phyloP scores from a whole-genome alignment of 2,113 vertebrate species.

The Gila orcuttii region DNA sequence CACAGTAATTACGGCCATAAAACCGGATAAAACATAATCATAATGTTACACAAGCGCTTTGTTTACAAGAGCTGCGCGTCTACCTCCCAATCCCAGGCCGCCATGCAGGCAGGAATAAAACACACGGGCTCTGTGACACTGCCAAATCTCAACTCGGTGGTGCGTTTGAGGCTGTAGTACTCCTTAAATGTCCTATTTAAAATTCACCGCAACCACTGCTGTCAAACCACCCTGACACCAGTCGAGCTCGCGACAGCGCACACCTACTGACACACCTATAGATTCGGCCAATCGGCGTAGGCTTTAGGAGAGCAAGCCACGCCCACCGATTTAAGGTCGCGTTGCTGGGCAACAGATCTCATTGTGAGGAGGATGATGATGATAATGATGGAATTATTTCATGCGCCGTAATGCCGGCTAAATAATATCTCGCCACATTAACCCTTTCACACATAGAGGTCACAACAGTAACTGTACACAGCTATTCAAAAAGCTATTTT shows the following conservation, averaged over 20 bases:
- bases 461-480: too few relatives aligned
- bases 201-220: constrained; percentile 31
- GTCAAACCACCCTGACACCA: constrained; percentile 35
- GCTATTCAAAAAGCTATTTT: too few relatives aligned
- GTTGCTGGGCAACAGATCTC: background rate
- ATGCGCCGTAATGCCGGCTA: background rate
- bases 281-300: constrained; percentile 65
- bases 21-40: constrained; percentile 17
- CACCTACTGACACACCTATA: constrained; percentile 75
- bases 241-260: constrained; percentile 50
- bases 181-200: constrained; percentile 35
- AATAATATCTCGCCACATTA: background rate
- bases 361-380: background rate
- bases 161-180: constrained; percentile 12
- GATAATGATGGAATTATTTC: background rate
- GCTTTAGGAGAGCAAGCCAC: background rate
- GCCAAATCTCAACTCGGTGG: background rate
- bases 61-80: constrained; percentile 34
- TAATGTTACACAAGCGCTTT: constrained; percentile 24
- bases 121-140: constrained; percentile 27
- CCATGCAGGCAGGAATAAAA: constrained; percentile 6
- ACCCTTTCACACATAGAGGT: too few relatives aligned
- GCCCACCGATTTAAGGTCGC: background rate
- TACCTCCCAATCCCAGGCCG: constrained; percentile 43
- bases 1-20: constrained; percentile 23